Base-by-base conservation (phyloP, 2,113 vertebrate species). In the Pterocles orientalis region DNA sequence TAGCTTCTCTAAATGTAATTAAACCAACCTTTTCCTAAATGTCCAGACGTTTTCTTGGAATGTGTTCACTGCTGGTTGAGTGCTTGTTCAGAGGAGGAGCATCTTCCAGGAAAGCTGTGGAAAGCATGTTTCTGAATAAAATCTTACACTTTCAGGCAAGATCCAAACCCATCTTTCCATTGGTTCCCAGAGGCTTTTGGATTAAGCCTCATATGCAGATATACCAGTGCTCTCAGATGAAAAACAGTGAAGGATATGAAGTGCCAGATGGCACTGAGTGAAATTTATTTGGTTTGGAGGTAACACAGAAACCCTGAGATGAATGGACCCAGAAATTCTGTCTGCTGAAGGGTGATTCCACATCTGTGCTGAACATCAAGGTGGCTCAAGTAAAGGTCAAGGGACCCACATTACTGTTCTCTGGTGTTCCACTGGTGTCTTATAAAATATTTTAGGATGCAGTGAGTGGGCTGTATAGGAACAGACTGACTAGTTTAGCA, bases 381-480 rank as follows among this genome's bases (percentile, higher is more conserved):
- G 77, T 96, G 86, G 34, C 91, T 97, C 58, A 89, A 43, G 50
- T 94, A 94, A 95, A 94, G 96, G 88, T 92, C 88, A 94, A 94
- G 78, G 66, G 88, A 95, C 94, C 94, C 58, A 62, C 36, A 58
- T 76, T 72, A 54, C 29, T 33, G 34, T 91, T 72, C 62, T 39
- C 50, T 85, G 54, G 36, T n/a, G n/a, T 91, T 93, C 73, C 84
- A 86, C 94, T 87, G 66, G 33, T 76, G 88, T 81, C 86, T 95
- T 94, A 89, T 92, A 91, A 96, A 96, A 86, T 97, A 95, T 95
- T 94, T 95, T 94, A 80, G 91, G 95, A 94, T 89, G 83, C 77
- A 51, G 7, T 85, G 96, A 94, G 95, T 96, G 95, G 95, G 96
- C 91, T 94, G 92, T 82, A 41, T 94, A 73, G 64, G 78, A 95